Evolutionary conservation across 2,888 invertebrate genomes (phyloP).

Genomic region (Sthenelais limicola): DNA sequence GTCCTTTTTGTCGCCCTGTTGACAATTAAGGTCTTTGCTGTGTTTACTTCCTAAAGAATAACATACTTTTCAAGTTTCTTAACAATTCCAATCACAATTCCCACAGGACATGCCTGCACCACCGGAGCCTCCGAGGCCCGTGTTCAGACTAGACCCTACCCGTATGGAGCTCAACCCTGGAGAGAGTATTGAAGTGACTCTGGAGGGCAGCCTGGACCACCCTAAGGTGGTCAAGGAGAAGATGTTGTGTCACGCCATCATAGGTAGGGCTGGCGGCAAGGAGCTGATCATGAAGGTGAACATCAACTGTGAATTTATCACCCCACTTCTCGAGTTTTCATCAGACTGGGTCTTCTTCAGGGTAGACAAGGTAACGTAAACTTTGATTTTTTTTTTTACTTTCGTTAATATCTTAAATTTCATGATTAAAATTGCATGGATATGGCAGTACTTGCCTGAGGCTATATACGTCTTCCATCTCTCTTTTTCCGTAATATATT

Average conservation of each 20-base stretch:
- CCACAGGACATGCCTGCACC: conserved; percentile 47
- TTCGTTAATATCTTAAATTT: too few species aligned
- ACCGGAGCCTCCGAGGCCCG: conserved; percentile 54
- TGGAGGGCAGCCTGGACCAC: conserved; percentile 67
- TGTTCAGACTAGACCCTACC: conserved; percentile 68
- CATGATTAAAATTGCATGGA: too few species aligned
- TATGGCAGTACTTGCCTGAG: too few species aligned
- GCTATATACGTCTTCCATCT: not conserved
- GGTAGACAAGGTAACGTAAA: conserved; percentile 67
- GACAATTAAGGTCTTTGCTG: too few species aligned
- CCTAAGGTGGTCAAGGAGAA: conserved; percentile 69
- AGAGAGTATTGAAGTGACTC: conserved; percentile 63
- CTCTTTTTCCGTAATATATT: not conserved
- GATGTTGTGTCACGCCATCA: conserved; percentile 71
- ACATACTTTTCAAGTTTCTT: too few species aligned
- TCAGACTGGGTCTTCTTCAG: conserved; percentile 68
- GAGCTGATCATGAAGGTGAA: conserved; percentile 71
- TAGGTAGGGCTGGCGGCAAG: conserved; percentile 72
- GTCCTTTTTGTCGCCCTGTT: too few species aligned
- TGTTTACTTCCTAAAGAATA: too few species aligned
- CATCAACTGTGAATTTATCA: conserved; percentile 71
- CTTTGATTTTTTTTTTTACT: too few species aligned
- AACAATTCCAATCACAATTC: too few species aligned
- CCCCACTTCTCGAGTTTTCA: conserved; percentile 71
- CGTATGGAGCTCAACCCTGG: conserved; percentile 71